Conservation (phyloP, 2,113 vertebrate genomes). For the Muntiacus reevesi region DNA sequence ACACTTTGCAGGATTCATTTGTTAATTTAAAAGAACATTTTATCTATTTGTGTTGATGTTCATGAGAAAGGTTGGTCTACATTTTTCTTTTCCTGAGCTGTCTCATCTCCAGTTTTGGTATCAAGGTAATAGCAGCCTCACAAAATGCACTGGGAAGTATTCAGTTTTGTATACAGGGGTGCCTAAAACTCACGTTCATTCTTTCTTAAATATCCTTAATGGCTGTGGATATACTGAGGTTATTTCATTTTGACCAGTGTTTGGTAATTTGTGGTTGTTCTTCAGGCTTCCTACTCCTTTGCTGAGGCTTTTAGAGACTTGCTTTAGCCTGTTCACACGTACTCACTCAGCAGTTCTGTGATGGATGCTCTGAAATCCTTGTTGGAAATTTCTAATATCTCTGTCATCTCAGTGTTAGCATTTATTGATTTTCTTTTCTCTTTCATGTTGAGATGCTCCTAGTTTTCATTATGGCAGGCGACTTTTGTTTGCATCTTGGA, state of each 20-base stretch:
- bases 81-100: not conserved
- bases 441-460: not conserved
- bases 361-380: not conserved
- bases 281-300: not conserved
- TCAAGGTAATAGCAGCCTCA: not conserved
- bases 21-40: not conserved
- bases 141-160: not conserved
- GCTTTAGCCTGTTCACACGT: not conserved
- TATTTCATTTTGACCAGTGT: not conserved
- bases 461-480: not conserved
- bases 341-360: not conserved
- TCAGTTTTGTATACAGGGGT: not conserved
- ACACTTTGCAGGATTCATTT: not conserved
- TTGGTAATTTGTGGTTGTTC: not conserved
- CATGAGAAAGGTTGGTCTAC: not conserved
- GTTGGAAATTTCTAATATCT: not conserved
- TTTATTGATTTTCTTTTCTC: not conserved
- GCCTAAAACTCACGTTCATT: not conserved
- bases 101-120: not conserved
- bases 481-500: not conserved
- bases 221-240: not conserved
- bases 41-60: not conserved
- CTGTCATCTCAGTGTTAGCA: not conserved
- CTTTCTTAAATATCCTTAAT: not conserved
- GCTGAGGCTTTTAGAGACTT: not conserved